Evolutionary conservation across 2,888 invertebrate species (phyloP).

Genomic region (Temnothorax ravouxi): DNA sequence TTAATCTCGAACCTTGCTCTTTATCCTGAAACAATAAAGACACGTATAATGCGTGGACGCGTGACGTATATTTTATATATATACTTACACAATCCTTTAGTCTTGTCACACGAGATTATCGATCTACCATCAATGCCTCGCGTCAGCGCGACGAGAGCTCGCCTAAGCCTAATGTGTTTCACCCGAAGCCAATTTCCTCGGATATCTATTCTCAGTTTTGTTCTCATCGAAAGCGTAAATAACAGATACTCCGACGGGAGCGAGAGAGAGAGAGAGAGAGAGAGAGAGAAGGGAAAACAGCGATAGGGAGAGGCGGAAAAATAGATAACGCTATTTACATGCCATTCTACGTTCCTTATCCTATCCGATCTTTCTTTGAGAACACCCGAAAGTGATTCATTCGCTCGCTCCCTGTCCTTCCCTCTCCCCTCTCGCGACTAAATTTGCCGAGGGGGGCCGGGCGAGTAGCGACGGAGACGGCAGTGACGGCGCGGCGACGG

Average conservation of each 20-base stretch:
- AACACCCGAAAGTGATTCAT: conserved; percentile 27
- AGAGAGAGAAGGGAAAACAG: background rate
- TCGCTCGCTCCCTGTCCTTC: background rate
- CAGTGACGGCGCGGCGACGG: background rate
- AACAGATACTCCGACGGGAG: background rate
- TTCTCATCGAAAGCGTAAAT: background rate
- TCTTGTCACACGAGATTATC: background rate
- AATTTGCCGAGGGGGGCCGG: background rate
- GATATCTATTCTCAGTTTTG: background rate
- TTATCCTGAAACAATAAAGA: conserved; percentile 22
- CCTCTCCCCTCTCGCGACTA: background rate
- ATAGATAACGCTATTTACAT: too few species aligned
- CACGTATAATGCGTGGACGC: background rate
- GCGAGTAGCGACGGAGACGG: background rate
- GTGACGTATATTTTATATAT: conserved; percentile 1
- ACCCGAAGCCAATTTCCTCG: background rate
- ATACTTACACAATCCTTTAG: background rate
- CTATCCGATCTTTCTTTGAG: background rate
- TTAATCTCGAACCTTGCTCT: conserved; percentile 46
- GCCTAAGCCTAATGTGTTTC: background rate
- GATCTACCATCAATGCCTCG: background rate
- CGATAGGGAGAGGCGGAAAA: background rate
- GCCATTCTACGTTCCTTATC: too few species aligned
- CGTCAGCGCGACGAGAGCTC: background rate
- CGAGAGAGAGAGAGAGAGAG: background rate